Conservation (phyloP, 2,888 invertebrate species). For the Melanophora roralis region DNA sequence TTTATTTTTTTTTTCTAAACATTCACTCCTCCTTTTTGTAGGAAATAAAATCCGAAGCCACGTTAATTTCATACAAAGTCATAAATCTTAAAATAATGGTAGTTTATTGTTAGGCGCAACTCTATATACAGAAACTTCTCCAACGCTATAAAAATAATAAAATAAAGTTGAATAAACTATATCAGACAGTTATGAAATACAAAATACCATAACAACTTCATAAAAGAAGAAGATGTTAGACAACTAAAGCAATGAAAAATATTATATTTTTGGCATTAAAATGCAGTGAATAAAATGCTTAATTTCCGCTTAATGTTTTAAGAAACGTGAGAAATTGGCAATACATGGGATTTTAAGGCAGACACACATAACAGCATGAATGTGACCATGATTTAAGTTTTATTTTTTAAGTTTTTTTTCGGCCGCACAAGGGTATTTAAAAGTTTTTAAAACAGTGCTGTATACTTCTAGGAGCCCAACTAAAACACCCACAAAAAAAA, state of each 20-base stretch:
- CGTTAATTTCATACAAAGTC: not conserved
- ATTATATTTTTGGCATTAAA: conserved; percentile 34
- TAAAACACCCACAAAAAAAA: conserved; percentile 2
- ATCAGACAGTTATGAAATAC: conserved; percentile 1
- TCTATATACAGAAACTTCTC: not conserved
- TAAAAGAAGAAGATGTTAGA: not conserved
- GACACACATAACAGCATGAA: conserved; percentile 18
- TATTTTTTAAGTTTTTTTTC: not conserved
- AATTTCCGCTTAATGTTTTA: conserved; percentile 50
- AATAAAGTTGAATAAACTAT: not conserved
- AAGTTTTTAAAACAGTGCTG: not conserved
- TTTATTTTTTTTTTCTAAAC: not conserved
- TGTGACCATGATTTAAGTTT: conserved; percentile 1
- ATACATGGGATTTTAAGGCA: conserved; percentile 5
- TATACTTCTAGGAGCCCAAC: not conserved
- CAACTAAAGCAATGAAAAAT: not conserved
- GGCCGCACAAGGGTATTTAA: not conserved
- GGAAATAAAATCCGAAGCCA: not conserved
- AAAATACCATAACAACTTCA: not conserved
- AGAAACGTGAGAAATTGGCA: conserved; percentile 42
- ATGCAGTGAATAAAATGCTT: conserved; percentile 38
- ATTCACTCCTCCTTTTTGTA: not conserved
- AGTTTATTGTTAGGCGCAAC: conserved; percentile 10
- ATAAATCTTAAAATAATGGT: conserved; percentile 31
- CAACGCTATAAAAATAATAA: not conserved